Percentiles rank a stretch among this genome's conserved stretches.
Evolutionary conservation across 2,888 invertebrate species (phyloP).

Genomic region (Branchellion lobata): DNA sequence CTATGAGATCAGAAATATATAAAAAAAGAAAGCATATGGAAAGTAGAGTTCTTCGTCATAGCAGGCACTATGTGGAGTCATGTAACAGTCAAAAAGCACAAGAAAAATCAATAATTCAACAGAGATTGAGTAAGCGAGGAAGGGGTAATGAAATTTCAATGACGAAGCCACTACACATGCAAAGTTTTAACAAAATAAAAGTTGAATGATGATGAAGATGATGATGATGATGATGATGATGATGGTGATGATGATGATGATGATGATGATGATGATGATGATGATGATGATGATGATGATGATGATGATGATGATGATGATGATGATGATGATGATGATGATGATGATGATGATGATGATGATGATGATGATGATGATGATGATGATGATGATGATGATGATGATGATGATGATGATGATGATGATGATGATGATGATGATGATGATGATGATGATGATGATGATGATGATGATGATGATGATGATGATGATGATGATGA

Average conservation of each 20-base stretch:
- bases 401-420: conserved; percentile 30
- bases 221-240: conserved; percentile 38
- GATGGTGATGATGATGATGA: conserved; percentile 26
- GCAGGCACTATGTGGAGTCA: too few species aligned
- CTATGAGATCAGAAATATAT: too few species aligned
- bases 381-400: conserved; percentile 28
- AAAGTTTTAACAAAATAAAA: too few species aligned
- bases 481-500: conserved; percentile 25
- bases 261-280: conserved; percentile 18
- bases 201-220: too few species aligned
- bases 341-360: conserved; percentile 28
- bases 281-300: conserved; percentile 30
- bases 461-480: conserved; percentile 27
- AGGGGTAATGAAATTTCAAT: too few species aligned
- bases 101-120: too few species aligned
- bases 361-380: conserved; percentile 27
- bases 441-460: conserved; percentile 25
- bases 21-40: too few species aligned
- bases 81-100: too few species aligned
- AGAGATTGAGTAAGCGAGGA: too few species aligned
- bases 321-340: conserved; percentile 27
- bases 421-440: conserved; percentile 28
- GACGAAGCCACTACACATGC: too few species aligned
- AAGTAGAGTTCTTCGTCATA: too few species aligned
- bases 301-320: conserved; percentile 25